Evolutionary conservation across 1,140 invertebrate species (phyloP).

Genomic region (Aphelenchoides fujianensis): DNA sequence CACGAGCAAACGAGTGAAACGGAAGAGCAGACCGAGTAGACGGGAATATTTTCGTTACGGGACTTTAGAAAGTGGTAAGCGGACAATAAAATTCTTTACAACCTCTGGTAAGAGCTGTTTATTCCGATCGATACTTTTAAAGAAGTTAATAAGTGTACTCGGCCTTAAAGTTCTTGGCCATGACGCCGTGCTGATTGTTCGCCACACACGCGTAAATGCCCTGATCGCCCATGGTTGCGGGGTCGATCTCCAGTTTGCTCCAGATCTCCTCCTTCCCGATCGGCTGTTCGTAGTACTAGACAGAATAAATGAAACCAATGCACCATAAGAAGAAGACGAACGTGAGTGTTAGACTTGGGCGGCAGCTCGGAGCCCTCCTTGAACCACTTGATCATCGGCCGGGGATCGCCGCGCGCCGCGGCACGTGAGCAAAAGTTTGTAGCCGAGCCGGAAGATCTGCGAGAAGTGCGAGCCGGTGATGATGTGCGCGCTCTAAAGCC

Average conservation of each 20-base stretch:
- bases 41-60: too few relatives aligned
- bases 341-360: slow-evolving; percentile 58
- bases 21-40: too few relatives aligned
- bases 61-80: too few relatives aligned
- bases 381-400: slow-evolving; percentile 56
- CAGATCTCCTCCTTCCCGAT: slow-evolving; percentile 52
- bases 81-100: too few relatives aligned
- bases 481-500: slow-evolving; percentile 59
- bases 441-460: slow-evolving; percentile 58
- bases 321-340: slow-evolving; percentile 36
- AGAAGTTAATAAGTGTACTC: slow-evolving; percentile 58
- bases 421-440: slow-evolving; percentile 59
- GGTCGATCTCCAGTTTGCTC: slow-evolving; percentile 61
- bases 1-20: too few relatives aligned
- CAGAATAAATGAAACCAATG: slow-evolving; percentile 21
- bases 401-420: slow-evolving; percentile 44
- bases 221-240: slow-evolving; percentile 62
- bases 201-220: slow-evolving; percentile 61
- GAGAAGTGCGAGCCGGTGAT: slow-evolving; percentile 57
- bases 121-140: too few relatives aligned
- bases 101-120: too few relatives aligned
- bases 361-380: slow-evolving; percentile 61
- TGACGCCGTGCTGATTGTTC: slow-evolving; percentile 58
- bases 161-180: slow-evolving; percentile 62
- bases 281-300: slow-evolving; percentile 60